These are phyloP conservation scores for Doryteuthis pealeii DNA, from an alignment of 1,140 invertebrate species.

Conservation along the genomic window DNA sequence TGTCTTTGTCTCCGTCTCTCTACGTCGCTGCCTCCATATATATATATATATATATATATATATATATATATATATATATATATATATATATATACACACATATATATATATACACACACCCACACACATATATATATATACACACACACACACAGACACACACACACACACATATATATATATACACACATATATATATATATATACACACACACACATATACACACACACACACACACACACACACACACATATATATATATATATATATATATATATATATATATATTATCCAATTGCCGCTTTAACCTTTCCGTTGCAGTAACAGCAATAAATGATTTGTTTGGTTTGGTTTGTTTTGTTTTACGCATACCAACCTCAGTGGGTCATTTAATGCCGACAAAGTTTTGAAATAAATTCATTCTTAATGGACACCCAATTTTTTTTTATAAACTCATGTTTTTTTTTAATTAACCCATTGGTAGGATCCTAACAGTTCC, in stretches of 20 bases:
- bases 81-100: background rate
- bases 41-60: background rate
- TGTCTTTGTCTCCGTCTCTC: too few species aligned
- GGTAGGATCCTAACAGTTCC: too few species aligned
- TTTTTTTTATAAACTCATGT: too few species aligned
- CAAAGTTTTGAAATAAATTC: too few species aligned
- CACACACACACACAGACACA: background rate
- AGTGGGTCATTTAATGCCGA: too few species aligned
- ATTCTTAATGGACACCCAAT: too few species aligned
- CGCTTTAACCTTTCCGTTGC: too few species aligned
- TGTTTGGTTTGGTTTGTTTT: too few species aligned
- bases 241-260: background rate
- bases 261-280: background rate
- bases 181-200: background rate
- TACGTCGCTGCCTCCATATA: background rate
- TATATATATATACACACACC: background rate
- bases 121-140: background rate
- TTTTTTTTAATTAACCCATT: too few species aligned
- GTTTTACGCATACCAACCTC: too few species aligned
- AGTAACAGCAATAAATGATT: too few species aligned
- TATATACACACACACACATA: background rate
- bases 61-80: background rate
- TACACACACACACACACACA: background rate
- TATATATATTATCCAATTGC: too few species aligned
- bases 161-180: background rate